Base-by-base conservation (phyloP, 35 echinoderm and acorn worm genomes). In the Apostichopus californicus region DNA sequence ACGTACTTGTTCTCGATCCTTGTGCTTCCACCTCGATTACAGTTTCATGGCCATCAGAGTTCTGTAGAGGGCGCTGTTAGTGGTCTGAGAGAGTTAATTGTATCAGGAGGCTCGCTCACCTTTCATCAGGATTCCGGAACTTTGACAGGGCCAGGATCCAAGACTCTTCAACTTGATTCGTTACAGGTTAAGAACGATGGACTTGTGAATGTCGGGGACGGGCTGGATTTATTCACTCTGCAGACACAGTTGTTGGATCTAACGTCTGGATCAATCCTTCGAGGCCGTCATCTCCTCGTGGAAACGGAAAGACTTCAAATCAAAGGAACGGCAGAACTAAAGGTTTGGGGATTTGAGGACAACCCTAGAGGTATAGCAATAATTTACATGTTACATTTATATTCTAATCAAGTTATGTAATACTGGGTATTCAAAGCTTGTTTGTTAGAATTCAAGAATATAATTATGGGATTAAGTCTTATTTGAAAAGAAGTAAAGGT, bases 21-120 rank as follows among this genome's bases (percentile, higher is more conserved):
- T 1, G 79, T 83, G 46, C 55, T 98, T 6, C 96, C 96, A 25
- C 57, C 86, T 4, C 77, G n/a, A 4, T 52, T 98, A 9, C 93
- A 93, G 91, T 84, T 98, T 9, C 88, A 93, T 57, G 21, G 71
- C 10, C 92, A 65, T 1, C 23, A 91, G 9, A 91, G 71, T 70
- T 56, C 86, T 9, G 81, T 98, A 7, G 57, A 92, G 68, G 96
- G 96, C 9, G 72, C 80, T 7, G 13, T 98, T 73, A 90, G 88
- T 23, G 93, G 92, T 78, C 91, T 80, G 10, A 68, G 23, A 28
- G 86, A 95, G 60, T 34, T 94, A 5, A 61, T 94, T 9, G 71
- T 98, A 8, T 60, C 92, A 83, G 75, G 86, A 52, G 92, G 94
- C 3, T 81, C 85, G 52, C 20, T 98, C 26, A 21, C 70, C 1